Evolutionary conservation across 1,140 invertebrate species (phyloP), one percentile per base, ranked within the genome.

Genomic region (Drosophila lacertosa): DNA sequence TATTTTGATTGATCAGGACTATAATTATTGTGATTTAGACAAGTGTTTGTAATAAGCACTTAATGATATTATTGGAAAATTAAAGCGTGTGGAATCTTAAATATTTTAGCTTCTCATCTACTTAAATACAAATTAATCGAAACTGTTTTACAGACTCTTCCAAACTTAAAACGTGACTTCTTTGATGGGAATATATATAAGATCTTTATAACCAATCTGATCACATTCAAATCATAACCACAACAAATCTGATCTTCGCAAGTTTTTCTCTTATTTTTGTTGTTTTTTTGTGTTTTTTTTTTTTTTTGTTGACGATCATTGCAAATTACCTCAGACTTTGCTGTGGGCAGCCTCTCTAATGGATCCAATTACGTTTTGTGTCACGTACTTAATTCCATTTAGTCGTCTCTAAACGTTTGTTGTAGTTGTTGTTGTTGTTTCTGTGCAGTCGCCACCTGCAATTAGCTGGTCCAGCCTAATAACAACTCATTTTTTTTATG

Each of bases 381-480:
- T 86, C 81, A 86, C 81, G 81, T 86, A 86, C 77, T 86, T 81
- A 86, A 86, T 77, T 77, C 77, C 81, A 86, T 78, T 84, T 84
- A 84, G 68, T 63, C 40, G 75, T 66, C 59, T 76, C 59, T 74
- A 84, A 83, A 79, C 75, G 80, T 57, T 86, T 76, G 22, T 64
- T 62, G 63, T 84, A 71, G 40, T 35, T 55, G 15, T 60, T 39
- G 33, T 15, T 55, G 33, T 67, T 42, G 26, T 18, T 50, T 44
- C 40, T 35, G 32, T 64, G 69, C 45, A 64, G 26, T 62, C 66
- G 60, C 72, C 73, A 79, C 62, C 80, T 79, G 80, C 80, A 83
- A 83, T 83, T 83, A 83, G 80, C 81, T 63, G 63, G 64, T 81
- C 64, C 69, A 69, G 78, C 78, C 78, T 82, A 58, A 82, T 67